Base-by-base conservation (phyloP, 2,797 vertebrate genomes). In the Danio choprae region DNA sequence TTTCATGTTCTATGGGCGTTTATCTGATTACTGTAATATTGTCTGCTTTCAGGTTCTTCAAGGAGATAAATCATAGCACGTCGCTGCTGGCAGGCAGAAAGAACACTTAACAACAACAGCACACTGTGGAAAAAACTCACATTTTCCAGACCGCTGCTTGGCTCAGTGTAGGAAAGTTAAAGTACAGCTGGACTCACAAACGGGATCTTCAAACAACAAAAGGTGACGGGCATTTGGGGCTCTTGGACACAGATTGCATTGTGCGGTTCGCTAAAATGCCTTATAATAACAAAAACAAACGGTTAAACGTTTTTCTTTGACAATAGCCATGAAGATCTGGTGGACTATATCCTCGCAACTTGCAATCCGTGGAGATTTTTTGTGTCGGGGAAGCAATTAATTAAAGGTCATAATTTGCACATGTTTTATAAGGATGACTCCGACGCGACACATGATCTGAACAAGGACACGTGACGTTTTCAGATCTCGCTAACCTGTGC, bases 1-100 rank as follows among this genome's bases (percentile, higher is more conserved):
- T 43, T 63, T 44, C 40, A 56, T 79, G 60, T 50, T 70, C 68
- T 38, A 58, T 77, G 62, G 29, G 36, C 67, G 18, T 55, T 73
- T 36, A 41, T 83, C 89, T 86, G 62, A 77, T 82, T 62, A 29
- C 73, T 82, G 77, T 74, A 75, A 71, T 76, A 59, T 74, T 51
- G 59, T 70, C 44, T 86, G 79, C 58, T 88, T 90, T 87, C 73
- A 95, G 94, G 92, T 95, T 91, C 93, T 95, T 86, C 93, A 92
- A 94, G 94, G 92, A 90, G 92, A 95, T 93, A 94, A 95, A 86
- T 95, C 93, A 77, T 95, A 95, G 93, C 93, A 91, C 86, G 87
- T 88, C 74, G 85, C 72, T 70, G 41, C 76, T 74, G 68, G 70
- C 72, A 65, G 78, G 72, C 46, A 75, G 51, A 22, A 84, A 75